Conservation (phyloP, 2,888 invertebrate genomes). For the Sturmia bella region DNA sequence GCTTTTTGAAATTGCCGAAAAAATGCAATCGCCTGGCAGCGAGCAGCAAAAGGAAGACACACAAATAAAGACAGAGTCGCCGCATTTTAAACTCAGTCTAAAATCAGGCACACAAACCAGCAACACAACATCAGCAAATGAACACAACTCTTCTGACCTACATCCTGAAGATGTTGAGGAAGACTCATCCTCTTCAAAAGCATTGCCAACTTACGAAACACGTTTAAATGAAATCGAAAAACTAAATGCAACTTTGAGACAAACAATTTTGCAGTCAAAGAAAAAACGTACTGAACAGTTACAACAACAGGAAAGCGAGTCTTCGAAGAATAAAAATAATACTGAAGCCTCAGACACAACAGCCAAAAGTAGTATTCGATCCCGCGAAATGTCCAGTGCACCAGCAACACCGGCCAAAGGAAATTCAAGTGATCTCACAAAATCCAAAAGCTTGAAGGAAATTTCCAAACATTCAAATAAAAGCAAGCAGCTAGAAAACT, state of each 20-base stretch:
- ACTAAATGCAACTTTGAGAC: constrained; percentile 61
- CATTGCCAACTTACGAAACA: constrained; percentile 51
- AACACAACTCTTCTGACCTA: not conserved
- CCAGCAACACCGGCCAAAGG: not conserved
- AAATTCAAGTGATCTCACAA: not conserved
- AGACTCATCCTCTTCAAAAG: not conserved
- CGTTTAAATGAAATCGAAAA: constrained; percentile 64
- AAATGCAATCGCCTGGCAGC: constrained; percentile 56
- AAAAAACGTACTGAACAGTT: constrained; percentile 50
- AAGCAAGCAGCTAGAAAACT: not conserved
- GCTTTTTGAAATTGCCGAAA: constrained; percentile 60
- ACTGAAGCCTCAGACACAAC: not conserved
- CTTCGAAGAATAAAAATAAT: not conserved
- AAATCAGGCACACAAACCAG: constrained; percentile 54
- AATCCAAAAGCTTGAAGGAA: not conserved
- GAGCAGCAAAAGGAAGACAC: constrained; percentile 45
- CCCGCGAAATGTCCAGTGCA: not conserved
- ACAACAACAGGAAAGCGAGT: not conserved
- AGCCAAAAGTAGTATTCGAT: not conserved
- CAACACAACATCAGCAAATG: constrained; percentile 30
- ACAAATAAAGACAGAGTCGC: not conserved
- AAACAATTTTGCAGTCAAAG: constrained; percentile 59
- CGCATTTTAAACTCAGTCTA: constrained; percentile 47
- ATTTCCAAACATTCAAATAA: not conserved
- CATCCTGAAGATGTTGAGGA: not conserved